phyloP scores from a whole-genome alignment of 2,113 vertebrate species.

The Toxotes chatareus region DNA sequence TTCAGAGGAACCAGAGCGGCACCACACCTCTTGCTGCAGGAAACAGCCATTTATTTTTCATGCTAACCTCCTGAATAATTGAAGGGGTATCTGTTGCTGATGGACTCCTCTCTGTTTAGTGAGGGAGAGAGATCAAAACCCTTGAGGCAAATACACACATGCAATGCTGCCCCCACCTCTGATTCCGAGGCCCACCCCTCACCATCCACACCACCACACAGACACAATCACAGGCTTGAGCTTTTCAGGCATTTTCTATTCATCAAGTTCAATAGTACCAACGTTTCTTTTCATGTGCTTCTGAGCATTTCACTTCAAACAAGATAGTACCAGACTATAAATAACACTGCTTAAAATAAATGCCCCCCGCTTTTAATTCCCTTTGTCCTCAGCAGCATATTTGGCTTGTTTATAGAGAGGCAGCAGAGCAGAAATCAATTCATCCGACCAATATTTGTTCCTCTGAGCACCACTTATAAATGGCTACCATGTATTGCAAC shows the following conservation, averaged over 20 bases:
- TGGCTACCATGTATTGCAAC: slow-evolving; percentile 11
- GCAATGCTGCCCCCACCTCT: neutral
- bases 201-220: neutral
- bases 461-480: slow-evolving; percentile 7
- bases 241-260: slow-evolving; percentile 33
- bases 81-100: slow-evolving; percentile 71
- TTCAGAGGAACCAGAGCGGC: slow-evolving; percentile 37
- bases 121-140: slow-evolving; percentile 59
- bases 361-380: slow-evolving; percentile 36
- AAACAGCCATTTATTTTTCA: slow-evolving; percentile 78
- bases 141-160: slow-evolving; percentile 38
- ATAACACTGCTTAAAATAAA: slow-evolving; percentile 70
- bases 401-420: slow-evolving; percentile 34
- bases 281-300: slow-evolving; percentile 42
- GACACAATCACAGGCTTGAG: neutral
- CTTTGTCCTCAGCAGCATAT: slow-evolving; percentile 35
- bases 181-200: slow-evolving; percentile 17
- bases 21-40: slow-evolving; percentile 55
- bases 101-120: slow-evolving; percentile 67
- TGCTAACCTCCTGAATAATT: slow-evolving; percentile 76
- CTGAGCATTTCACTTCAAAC: slow-evolving; percentile 54
- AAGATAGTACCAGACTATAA: slow-evolving; percentile 45
- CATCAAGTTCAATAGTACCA: slow-evolving; percentile 25
- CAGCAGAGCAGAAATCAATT: slow-evolving; percentile 38
- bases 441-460: slow-evolving; percentile 39